Evolutionary conservation across 1,140 invertebrate species (phyloP), one percentile per base, ranked within the genome.

Genomic region (Delia radicum): DNA sequence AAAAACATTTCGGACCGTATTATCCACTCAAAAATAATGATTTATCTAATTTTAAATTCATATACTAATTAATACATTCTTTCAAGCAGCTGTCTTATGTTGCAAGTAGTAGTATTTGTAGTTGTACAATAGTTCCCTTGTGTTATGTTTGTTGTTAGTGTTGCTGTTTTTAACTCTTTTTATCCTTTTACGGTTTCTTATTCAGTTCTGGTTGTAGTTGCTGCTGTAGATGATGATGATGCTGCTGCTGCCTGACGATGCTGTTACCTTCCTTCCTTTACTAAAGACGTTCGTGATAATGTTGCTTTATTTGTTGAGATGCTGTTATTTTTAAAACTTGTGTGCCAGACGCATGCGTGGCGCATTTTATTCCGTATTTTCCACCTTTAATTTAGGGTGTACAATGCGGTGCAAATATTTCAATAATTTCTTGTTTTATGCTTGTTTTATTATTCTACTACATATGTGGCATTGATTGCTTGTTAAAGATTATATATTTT

Each of bases 351-450:
- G 75, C 72, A 65, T 76, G 72, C 73, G 29, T 74, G 33, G 74
- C 37, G 62, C 62, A 67, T 69, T 73, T 29, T 74, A 61, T 31
- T 63, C 29, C 62, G 62, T 74, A 74, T 46, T 72, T 74, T 76
- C 65, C 75, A 76, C 75, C 75, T 74, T 76, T 77, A 74, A 77
- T 75, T 77, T 75, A 72, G 72, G 72, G 76, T 75, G 76, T 73
- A 75, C 73, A 77, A 77, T 75, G 73, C 74, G 69, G 73, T 61
- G 42, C 67, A 77, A 77, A 73, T 69, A 77, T 77, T 77, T 69
- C 29, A 77, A 55, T 67, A 75, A 77, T 77, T 77, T 74, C 65
- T 33, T 69, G 18, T 69, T 69, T 69, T 37, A 69, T 69, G 65
- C 65, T 31, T 69, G 65, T 69, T 69, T 69, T 69, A 69, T 69